Percentiles rank a stretch among this genome's conserved stretches.
Conservation (phyloP, 2,113 vertebrate genomes). For the Entelurus aequoreus region DNA sequence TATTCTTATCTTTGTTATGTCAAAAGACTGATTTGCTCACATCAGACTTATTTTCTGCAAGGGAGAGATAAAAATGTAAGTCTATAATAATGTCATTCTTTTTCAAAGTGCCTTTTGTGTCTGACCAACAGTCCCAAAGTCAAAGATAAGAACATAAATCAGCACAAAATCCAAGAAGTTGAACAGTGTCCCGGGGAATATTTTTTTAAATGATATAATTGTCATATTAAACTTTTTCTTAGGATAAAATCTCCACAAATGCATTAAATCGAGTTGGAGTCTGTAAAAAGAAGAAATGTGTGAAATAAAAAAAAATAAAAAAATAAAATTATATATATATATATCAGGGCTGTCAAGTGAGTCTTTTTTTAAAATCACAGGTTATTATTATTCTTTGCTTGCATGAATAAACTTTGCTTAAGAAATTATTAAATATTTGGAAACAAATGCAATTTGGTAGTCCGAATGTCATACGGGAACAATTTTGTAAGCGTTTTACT, state of each 20-base stretch:
- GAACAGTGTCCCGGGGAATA: neutral
- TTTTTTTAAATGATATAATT: neutral
- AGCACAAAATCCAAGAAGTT: neutral
- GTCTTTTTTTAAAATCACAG: no score
- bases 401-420: no score
- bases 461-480: no score
- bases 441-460: no score
- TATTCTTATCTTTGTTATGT: neutral
- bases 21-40: slow-evolving; percentile 2
- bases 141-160: neutral
- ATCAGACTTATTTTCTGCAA: neutral
- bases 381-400: no score
- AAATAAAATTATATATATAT: no score
- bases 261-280: neutral
- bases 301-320: no score
- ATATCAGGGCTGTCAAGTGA: no score
- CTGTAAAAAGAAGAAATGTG: no score
- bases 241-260: neutral
- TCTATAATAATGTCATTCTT: slow-evolving; percentile 1
- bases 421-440: no score
- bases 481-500: no score
- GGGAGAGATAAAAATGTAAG: neutral
- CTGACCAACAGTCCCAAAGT: neutral
- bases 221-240: neutral
- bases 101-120: neutral